Conservation (phyloP, 2,888 invertebrate species). For the Dryocosmus kuriphilus region DNA sequence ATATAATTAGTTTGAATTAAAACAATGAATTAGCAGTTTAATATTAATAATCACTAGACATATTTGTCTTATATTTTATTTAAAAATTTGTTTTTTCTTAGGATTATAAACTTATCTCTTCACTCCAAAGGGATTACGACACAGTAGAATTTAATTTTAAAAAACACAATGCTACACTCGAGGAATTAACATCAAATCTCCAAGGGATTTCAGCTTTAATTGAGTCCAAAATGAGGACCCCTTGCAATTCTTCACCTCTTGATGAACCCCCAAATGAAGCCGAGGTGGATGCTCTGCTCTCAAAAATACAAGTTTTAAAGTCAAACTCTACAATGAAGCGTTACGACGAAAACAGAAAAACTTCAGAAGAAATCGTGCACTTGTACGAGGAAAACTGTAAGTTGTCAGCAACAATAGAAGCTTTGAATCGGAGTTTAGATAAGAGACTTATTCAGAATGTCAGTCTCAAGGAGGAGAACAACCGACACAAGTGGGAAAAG, state of each 20-base stretch:
- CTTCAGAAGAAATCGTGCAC: constrained; percentile 18
- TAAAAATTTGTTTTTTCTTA: background rate
- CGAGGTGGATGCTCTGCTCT: constrained; percentile 1
- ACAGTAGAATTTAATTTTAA: background rate
- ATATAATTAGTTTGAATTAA: background rate
- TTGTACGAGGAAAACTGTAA: constrained; percentile 32
- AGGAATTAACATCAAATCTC: background rate
- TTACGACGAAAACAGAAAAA: constrained; percentile 14
- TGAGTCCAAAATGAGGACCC: background rate
- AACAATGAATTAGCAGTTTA: background rate
- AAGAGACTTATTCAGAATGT: constrained; percentile 20
- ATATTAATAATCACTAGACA: background rate
- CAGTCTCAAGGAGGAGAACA: constrained; percentile 23
- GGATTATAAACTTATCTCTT: background rate
- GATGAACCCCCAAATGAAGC: background rate
- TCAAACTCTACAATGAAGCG: background rate
- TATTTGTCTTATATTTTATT: background rate
- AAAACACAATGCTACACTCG: background rate
- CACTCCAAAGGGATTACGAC: background rate
- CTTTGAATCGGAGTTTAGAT: constrained; percentile 23
- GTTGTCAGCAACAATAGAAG: constrained; percentile 25
- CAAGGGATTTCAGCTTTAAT: background rate
- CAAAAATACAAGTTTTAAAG: background rate
- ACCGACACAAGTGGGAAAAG: constrained; percentile 23
- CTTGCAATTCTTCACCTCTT: background rate